Evolutionary conservation across 2,113 vertebrate genomes (phyloP), one percentile per base, ranked within the genome.

Genomic region (Ammodramus savannarum): DNA sequence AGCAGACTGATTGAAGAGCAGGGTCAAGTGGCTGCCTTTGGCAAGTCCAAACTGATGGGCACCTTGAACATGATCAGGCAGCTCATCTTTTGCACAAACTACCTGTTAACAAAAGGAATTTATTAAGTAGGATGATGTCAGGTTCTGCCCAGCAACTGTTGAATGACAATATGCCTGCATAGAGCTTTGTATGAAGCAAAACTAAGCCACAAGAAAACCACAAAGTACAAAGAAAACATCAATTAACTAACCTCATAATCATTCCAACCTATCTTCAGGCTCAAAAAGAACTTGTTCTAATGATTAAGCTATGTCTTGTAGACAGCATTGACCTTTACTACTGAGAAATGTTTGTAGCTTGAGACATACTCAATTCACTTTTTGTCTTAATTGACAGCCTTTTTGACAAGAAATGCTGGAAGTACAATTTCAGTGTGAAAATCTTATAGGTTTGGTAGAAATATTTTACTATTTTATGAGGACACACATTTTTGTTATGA

Each of bases 31-130:
- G 96, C 99, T 99, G 95, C 98, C 96, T 97, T 78, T 98, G 20
- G 98, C 96, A 31, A 98, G 98, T 46, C 99, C 99, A 71, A 99
- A 99, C 95, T 99, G 99, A 95, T 96, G 95, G 8, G 98, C 98
- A 5, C 95, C 89, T 7, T 97, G 80, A 52, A 99, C 66, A 20
- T 95, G 96, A 44, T 39, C 94, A 3, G 97, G 97, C 54, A 97
- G 73, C 7, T 83, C 61, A 61, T 97, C 97, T 15, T 89, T 91
- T 4, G 79, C 83, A 89, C 99, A 99, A 94, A 97, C 91, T 34
- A 85, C 93, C 98, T 98, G 95, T 84, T 79, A 93, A 93, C 38
- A 20, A 74, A 97, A 91, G 6, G 32, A 67, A 49, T 82, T 89
- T 13, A 36, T 81, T 91, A 80, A 76, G 22, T 48, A 57, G 20